phyloP scores from a whole-genome alignment of 2,888 invertebrate genomes.

The Eupelmus urozonus region DNA sequence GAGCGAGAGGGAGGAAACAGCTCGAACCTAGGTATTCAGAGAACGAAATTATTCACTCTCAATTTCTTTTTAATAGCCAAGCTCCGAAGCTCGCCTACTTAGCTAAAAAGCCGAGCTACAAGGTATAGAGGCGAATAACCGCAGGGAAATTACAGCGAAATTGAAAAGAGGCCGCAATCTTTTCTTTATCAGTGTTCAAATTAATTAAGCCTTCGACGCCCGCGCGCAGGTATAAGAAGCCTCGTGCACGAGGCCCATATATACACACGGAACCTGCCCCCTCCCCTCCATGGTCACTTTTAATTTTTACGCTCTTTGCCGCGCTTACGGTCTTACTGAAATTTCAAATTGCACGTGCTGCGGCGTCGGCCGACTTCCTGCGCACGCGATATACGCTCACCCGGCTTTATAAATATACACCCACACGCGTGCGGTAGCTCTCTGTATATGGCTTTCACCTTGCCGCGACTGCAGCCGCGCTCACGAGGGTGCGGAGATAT shows the following conservation, averaged over 20 bases:
- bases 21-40: too few species aligned
- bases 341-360: conserved; percentile 43
- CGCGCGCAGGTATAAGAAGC: not conserved
- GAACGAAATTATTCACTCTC: too few species aligned
- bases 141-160: conserved; percentile 36
- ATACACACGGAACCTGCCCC: not conserved
- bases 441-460: not conserved
- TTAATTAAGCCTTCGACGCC: conserved; percentile 46
- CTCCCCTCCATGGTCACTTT: conserved; percentile 18
- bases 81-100: too few species aligned
- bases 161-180: conserved; percentile 48
- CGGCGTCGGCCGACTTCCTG: conserved; percentile 23
- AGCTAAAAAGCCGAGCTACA: not conserved
- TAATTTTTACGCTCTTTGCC: conserved; percentile 27
- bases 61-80: too few species aligned
- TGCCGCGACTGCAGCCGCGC: not conserved
- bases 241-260: conserved; percentile 5
- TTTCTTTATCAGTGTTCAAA: conserved; percentile 29
- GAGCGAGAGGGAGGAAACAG: too few species aligned
- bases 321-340: conserved; percentile 11
- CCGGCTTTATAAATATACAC: conserved; percentile 24
- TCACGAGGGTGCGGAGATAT: not conserved
- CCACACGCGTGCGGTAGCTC: not conserved
- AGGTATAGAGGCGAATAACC: not conserved
- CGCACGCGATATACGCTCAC: not conserved